Evolutionary conservation across 2,797 vertebrate genomes (phyloP).

Genomic region (Artibeus lituratus): DNA sequence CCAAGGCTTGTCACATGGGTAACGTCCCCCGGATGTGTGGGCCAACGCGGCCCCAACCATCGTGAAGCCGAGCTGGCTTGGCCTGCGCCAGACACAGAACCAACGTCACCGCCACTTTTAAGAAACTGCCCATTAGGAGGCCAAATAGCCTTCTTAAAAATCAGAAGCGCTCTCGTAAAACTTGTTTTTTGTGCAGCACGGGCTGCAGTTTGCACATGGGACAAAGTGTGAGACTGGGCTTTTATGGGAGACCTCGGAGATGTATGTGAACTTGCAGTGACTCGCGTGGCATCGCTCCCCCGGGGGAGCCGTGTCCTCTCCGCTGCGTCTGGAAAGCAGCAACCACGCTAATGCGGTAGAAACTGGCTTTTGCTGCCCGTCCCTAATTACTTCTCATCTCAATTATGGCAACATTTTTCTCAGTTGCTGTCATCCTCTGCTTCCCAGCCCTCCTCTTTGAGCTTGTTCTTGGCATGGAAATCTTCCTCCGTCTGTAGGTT

Average conservation of each 20-base stretch:
- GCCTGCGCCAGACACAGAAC: neutral
- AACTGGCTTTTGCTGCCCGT: neutral
- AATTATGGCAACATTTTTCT: neutral
- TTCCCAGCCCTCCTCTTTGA: neutral
- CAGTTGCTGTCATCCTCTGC: neutral
- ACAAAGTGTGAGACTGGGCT: constrained; percentile 73
- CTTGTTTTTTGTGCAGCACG: constrained; percentile 55
- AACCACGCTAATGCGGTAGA: neutral
- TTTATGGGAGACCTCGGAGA: constrained; percentile 72
- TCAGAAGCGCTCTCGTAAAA: constrained; percentile 77
- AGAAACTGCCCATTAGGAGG: constrained; percentile 32
- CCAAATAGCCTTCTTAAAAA: constrained; percentile 65
- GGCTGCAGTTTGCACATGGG: constrained; percentile 62
- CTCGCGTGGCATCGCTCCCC: constrained; percentile 59
- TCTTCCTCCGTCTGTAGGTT: neutral
- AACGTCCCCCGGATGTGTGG: neutral
- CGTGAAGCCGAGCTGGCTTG: neutral
- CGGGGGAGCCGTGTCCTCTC: constrained; percentile 55
- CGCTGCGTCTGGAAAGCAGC: neutral
- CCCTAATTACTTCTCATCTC: neutral
- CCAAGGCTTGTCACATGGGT: neutral
- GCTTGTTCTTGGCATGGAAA: neutral
- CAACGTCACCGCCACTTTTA: neutral
- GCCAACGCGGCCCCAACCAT: neutral
- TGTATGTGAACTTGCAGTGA: constrained; percentile 76